Conservation (phyloP, 1,140 invertebrate species). For the Brachionus calyciflorus region DNA sequence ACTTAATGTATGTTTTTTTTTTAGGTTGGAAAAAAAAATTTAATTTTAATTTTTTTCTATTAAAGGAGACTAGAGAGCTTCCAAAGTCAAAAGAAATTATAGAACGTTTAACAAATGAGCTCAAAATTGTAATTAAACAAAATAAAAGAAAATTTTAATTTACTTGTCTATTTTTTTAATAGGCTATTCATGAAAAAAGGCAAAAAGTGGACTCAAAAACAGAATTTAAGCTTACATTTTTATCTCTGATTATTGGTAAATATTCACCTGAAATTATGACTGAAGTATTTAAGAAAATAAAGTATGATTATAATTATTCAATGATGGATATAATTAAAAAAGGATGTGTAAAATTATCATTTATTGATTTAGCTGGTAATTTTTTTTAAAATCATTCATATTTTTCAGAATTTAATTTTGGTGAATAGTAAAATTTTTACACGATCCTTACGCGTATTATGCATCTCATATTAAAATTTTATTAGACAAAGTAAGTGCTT, state of each 20-base stretch:
- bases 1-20: constrained; percentile 2
- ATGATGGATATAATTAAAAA: neutral
- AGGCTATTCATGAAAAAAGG: neutral
- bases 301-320: neutral
- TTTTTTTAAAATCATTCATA: neutral
- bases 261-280: neutral
- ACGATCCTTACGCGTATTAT: constrained; percentile 40
- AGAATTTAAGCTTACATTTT: neutral
- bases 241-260: neutral
- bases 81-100: neutral
- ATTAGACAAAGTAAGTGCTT: constrained; percentile 8
- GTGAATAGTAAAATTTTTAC: constrained; percentile 21
- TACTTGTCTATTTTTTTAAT: neutral
- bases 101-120: neutral
- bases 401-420: neutral
- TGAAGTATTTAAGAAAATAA: constrained; percentile 1
- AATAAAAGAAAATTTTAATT: too few species aligned
- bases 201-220: neutral
- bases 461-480: constrained; percentile 11
- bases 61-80: neutral
- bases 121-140: neutral
- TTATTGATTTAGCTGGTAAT: constrained; percentile 19
- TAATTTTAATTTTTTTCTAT: neutral
- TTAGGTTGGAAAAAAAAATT: neutral
- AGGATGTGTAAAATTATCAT: constrained; percentile 13